Conservation (phyloP, 2,888 invertebrate species). For the Falcaria lacertinaria region DNA sequence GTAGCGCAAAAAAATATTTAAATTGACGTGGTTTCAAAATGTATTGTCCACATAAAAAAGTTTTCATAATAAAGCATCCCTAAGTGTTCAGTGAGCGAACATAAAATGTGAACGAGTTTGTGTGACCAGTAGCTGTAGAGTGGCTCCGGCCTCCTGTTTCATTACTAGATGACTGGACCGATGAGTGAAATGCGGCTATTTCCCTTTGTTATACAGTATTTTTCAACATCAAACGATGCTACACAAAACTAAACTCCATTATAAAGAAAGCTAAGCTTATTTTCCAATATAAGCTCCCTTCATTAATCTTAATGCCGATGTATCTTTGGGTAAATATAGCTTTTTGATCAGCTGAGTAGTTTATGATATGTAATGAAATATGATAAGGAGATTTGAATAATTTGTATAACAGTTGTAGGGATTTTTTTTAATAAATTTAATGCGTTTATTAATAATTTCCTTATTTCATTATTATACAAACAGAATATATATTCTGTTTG, state of each 20-base stretch:
- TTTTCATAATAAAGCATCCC: slow-evolving; percentile 32
- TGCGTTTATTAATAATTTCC: too few relatives aligned
- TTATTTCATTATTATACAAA: too few relatives aligned
- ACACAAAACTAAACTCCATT: slow-evolving; percentile 11
- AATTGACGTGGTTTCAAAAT: slow-evolving; percentile 27
- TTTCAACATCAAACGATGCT: slow-evolving; percentile 23
- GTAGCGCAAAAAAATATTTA: too few relatives aligned
- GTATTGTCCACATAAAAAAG: slow-evolving; percentile 37
- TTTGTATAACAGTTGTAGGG: too few relatives aligned
- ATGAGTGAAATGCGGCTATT: slow-evolving; percentile 49
- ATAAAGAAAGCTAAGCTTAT: slow-evolving; percentile 10
- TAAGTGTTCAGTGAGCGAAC: slow-evolving; percentile 50
- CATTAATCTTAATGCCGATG: slow-evolving; percentile 10
- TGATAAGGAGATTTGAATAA: not conserved
- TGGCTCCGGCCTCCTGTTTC: slow-evolving; percentile 47
- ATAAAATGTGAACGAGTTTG: slow-evolving; percentile 41
- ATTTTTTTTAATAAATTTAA: too few relatives aligned
- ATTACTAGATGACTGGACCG: slow-evolving; percentile 65
- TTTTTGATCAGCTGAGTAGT: slow-evolving; percentile 2
- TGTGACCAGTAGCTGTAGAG: slow-evolving; percentile 26
- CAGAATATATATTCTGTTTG: too few relatives aligned
- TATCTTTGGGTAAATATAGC: not conserved
- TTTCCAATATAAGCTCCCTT: slow-evolving; percentile 8
- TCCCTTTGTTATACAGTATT: slow-evolving; percentile 59
- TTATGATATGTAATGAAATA: not conserved